A percentile compares a stretch with the other conserved stretches of the same genome.
These are phyloP conservation scores for Drosophila pseudotakahashii DNA, from an alignment of 2,888 invertebrate species.

Conservation along the genomic window DNA sequence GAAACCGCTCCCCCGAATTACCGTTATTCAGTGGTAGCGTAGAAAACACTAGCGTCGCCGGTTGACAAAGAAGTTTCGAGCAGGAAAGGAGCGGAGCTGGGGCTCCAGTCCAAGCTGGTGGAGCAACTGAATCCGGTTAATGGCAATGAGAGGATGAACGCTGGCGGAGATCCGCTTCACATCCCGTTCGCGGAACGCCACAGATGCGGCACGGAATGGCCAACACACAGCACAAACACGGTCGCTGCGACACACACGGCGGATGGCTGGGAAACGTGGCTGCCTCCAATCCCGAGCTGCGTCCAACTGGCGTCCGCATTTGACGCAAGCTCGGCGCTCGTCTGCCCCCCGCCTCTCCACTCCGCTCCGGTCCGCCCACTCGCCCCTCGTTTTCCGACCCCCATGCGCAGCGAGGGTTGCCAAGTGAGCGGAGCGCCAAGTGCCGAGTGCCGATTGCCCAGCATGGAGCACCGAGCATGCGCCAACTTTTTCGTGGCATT, in stretches of 20 bases:
- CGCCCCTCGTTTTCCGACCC: constrained; percentile 3
- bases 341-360: neutral
- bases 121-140: neutral
- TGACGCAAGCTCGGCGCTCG: constrained; percentile 27
- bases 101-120: neutral
- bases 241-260: constrained; percentile 15
- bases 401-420: constrained; percentile 2
- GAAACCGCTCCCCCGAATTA: constrained; percentile 7
- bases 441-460: neutral
- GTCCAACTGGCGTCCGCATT: constrained; percentile 35
- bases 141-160: constrained; percentile 2
- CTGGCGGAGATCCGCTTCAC: constrained; percentile 12
- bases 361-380: constrained; percentile 5
- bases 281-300: constrained; percentile 41
- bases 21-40: constrained; percentile 21
- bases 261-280: constrained; percentile 31
- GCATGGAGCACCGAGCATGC: neutral
- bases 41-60: constrained; percentile 11
- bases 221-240: constrained; percentile 18
- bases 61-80: constrained; percentile 1
- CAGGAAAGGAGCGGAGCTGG: neutral
- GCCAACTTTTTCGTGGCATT: constrained; percentile 5
- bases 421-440: constrained; percentile 13
- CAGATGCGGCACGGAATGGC: constrained; percentile 27
- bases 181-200: constrained; percentile 24